Evolutionary conservation across 1,140 invertebrate genomes (phyloP), one percentile per base, ranked within the genome.

Genomic region (Drosophila seguyi): DNA sequence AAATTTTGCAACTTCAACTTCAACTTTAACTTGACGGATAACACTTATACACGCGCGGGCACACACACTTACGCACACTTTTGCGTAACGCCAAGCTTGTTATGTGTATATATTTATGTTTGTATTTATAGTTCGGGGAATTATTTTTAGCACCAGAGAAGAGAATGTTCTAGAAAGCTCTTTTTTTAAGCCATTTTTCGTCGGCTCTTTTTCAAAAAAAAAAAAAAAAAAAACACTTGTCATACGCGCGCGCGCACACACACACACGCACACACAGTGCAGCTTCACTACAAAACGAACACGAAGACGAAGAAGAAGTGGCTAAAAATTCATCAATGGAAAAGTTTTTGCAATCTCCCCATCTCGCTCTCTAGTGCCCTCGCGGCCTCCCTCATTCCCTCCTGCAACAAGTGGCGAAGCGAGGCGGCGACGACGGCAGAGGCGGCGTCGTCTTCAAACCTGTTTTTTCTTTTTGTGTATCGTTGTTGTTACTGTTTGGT

Each of bases 281-380:
- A 77, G 52, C 56, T 75, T 47, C 58, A 73, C 45, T 41, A 73
- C 16, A 18, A 60, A 44, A 31, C 27, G 20, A 44, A 66, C 29
- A 61, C 57, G 63, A 47, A 53, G 34, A 53, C 25, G n/a, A 48
- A 22, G 66, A 57, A 59, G 44, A 55, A 67, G 69, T 47, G 31
- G 31, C 66, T 57, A 20, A 34, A 90, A 84, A 90, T 84, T 88
- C 81, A 88, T 88, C 84, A 88, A 88, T 88, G 84, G 84, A 88
- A 88, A 88, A 88, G 85, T 88, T 88, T 77, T 71, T 90, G 84
- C 84, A 84, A 88, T 80, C 47, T 61, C 29, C 29, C 76, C 45
- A 34, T 84, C 84, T 84, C 81, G 29, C 58, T 88, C 45, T 44
- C 14, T 42, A 11, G 39, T 36, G 36, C 41, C 44, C 29, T 66